Percentiles rank a stretch among this genome's conserved stretches.
Evolutionary conservation across 2,888 invertebrate genomes (phyloP).

Genomic region (Linnaemya vulpina): DNA sequence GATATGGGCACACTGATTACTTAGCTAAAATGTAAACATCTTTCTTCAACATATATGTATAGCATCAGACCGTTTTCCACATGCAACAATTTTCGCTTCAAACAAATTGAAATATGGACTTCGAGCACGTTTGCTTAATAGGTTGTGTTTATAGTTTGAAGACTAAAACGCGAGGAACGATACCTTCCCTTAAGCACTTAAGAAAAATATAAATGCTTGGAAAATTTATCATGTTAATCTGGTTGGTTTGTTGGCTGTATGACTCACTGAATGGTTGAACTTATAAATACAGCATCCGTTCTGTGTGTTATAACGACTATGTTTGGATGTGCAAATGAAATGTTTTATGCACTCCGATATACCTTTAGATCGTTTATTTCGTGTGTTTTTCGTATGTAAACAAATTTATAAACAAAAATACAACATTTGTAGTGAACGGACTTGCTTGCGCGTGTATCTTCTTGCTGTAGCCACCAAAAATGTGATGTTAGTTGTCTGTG

Average conservation of each 20-base stretch:
- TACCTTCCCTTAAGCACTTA: neutral
- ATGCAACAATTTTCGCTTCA: conserved; percentile 20
- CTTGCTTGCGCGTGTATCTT: conserved; percentile 68
- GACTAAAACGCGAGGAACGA: conserved; percentile 32
- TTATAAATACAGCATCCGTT: conserved; percentile 63
- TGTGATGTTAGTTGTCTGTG: conserved; percentile 80
- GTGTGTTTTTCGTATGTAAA: conserved; percentile 43
- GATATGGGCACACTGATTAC: too few species aligned
- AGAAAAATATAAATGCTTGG: conserved; percentile 53
- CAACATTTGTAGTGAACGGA: conserved; percentile 47
- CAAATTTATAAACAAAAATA: conserved; percentile 58
- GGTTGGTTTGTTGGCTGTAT: conserved; percentile 18
- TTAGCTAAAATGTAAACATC: conserved; percentile 39
- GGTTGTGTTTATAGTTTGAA: conserved; percentile 66
- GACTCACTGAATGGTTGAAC: too few species aligned
- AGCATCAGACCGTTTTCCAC: conserved; percentile 60
- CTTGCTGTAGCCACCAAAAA: conserved; percentile 57
- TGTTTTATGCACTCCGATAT: conserved; percentile 46
- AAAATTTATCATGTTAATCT: conserved; percentile 35
- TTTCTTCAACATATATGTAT: conserved; percentile 44
- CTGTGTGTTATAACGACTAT: neutral
- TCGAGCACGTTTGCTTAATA: conserved; percentile 30
- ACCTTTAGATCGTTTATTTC: conserved; percentile 56
- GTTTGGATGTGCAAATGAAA: conserved; percentile 16
- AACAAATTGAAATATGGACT: conserved; percentile 60